These are phyloP conservation scores for Chloroceryle amazona DNA, from an alignment of 2,797 vertebrate species.

Conservation along the genomic window DNA sequence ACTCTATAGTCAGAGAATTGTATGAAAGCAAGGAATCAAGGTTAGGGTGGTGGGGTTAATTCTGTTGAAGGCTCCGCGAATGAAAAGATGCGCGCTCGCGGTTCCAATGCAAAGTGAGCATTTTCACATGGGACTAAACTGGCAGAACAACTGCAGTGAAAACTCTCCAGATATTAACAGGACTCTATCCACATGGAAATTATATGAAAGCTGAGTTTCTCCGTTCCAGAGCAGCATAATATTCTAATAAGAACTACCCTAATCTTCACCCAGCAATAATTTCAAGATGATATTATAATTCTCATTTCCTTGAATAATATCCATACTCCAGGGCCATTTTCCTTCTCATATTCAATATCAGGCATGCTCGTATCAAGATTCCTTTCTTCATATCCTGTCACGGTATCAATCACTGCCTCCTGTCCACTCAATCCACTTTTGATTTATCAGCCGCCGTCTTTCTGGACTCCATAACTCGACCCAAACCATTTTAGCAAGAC, in stretches of 20 bases:
- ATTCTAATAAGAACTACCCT: constrained; percentile 87
- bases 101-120: not conserved
- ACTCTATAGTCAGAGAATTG: not conserved
- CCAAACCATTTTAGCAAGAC: constrained; percentile 95
- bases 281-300: constrained; percentile 92
- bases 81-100: not conserved
- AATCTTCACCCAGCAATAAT: constrained; percentile 93
- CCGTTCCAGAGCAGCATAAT: constrained; percentile 73
- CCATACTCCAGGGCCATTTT: constrained; percentile 89
- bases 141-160: constrained; percentile 16
- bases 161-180: constrained; percentile 25
- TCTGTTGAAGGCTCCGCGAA: not conserved
- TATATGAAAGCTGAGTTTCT: constrained; percentile 52
- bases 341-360: constrained; percentile 90
- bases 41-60: not conserved
- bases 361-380: constrained; percentile 85
- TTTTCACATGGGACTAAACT: constrained; percentile 4
- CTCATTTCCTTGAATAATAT: constrained; percentile 97
- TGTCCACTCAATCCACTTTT: constrained; percentile 99
- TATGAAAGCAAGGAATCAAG: constrained; percentile 20
- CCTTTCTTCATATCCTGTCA: constrained; percentile 95
- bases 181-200: constrained; percentile 46
- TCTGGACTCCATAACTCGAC: constrained; percentile 92
- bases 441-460: constrained; percentile 95
- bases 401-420: constrained; percentile 97